Conservation (phyloP, 2,888 invertebrate species). For the Heliconius sara region DNA sequence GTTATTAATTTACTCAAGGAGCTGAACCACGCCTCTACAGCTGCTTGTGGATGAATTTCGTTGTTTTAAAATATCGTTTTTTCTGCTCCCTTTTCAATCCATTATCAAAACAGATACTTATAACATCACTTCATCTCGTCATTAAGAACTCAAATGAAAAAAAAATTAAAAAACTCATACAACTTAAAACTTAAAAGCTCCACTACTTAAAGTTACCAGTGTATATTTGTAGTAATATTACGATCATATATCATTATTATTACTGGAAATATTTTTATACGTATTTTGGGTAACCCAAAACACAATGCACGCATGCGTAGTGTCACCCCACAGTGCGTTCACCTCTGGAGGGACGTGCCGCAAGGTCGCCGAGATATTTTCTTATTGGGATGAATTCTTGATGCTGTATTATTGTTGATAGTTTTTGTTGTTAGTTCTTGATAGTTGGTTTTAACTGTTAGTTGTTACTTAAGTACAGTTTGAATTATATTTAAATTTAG, state of each 20-base stretch:
- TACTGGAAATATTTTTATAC: not conserved
- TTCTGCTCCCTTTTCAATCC: not conserved
- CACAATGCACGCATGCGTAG: slow-evolving; percentile 43
- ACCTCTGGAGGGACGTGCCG: slow-evolving; percentile 43
- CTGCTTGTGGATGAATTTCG: too few species aligned
- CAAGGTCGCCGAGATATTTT: slow-evolving; percentile 42
- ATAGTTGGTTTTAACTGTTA: not conserved
- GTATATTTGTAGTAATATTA: slow-evolving; percentile 10
- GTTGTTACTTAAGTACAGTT: not conserved
- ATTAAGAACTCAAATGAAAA: not conserved
- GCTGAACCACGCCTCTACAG: too few species aligned
- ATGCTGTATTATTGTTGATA: not conserved
- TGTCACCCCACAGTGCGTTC: slow-evolving; percentile 49
- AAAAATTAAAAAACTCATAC: not conserved
- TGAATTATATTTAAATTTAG: not conserved
- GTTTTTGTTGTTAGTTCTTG: not conserved
- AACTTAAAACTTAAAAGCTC: not conserved
- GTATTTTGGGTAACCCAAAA: slow-evolving; percentile 33
- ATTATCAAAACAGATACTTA: not conserved
- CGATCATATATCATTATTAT: slow-evolving; percentile 10
- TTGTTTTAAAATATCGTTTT: too few species aligned
- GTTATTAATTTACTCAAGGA: too few species aligned
- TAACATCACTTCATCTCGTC: not conserved
- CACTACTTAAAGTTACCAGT: not conserved
- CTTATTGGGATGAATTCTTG: slow-evolving; percentile 24